Conservation (phyloP, 2,113 vertebrate species). For the Oenanthe oenanthe region DNA sequence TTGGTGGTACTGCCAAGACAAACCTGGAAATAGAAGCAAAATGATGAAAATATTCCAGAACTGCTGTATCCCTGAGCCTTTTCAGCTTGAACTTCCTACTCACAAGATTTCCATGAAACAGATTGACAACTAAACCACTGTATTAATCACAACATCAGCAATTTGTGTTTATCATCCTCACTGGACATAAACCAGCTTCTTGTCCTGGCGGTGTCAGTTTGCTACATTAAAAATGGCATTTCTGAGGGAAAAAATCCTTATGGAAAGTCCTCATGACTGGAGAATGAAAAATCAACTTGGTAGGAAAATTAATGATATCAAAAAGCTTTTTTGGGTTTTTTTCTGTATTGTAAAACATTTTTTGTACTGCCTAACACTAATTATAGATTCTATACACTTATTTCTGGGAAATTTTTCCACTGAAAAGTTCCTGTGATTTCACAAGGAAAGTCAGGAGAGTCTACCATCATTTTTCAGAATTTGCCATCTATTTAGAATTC, state of each 20-base stretch:
- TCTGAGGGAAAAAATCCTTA: background rate
- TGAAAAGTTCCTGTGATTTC: background rate
- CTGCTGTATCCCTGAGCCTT: background rate
- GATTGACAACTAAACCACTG: background rate
- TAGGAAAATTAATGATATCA: background rate
- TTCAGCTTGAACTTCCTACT: background rate
- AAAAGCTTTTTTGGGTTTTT: background rate
- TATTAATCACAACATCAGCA: background rate
- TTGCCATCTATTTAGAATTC: background rate
- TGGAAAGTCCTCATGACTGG: background rate
- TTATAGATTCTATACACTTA: background rate
- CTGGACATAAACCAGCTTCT: background rate
- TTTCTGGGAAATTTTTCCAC: background rate
- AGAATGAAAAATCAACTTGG: background rate
- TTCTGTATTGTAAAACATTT: background rate
- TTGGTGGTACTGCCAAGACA: background rate
- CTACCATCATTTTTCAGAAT: background rate
- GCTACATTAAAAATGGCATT: background rate
- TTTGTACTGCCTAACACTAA: background rate
- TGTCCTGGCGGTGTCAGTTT: background rate
- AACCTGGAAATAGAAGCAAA: background rate
- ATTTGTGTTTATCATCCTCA: background rate
- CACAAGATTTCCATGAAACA: background rate
- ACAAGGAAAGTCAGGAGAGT: background rate
- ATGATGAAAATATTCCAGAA: background rate